A percentile compares a stretch with the other conserved stretches of the same genome.
These are phyloP conservation scores for Gonatopus flavifemur DNA, from an alignment of 1,140 invertebrate genomes.

Conservation along the genomic window DNA sequence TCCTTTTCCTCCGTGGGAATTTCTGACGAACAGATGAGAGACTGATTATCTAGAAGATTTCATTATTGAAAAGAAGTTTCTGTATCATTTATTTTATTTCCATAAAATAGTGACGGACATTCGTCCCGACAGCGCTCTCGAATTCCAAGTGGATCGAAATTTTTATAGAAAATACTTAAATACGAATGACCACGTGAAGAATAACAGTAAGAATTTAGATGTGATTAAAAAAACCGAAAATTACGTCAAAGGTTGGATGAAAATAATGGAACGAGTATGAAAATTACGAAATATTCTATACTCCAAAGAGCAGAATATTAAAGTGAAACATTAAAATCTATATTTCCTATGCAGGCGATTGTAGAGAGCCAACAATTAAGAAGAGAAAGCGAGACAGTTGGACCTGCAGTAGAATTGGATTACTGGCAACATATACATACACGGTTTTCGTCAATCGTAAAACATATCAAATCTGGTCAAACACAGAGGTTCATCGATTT, in stretches of 20 bases:
- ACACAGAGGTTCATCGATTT: conserved; percentile 68
- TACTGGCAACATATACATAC: conserved; percentile 80
- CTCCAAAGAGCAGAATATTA: no score
- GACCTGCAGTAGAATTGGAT: conserved; percentile 76
- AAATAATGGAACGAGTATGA: conserved; percentile 65
- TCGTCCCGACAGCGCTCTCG: conserved; percentile 61
- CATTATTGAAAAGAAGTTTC: no score
- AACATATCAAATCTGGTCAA: conserved; percentile 71
- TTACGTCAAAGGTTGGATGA: conserved; percentile 65
- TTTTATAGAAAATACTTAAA: conserved; percentile 61
- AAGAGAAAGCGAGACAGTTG: conserved; percentile 77
- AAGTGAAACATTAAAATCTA: not conserved
- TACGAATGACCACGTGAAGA: conserved; percentile 54
- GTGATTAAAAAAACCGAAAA: conserved; percentile 61
- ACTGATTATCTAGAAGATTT: no score
- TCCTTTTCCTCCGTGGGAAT: no score
- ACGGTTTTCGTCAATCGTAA: conserved; percentile 77
- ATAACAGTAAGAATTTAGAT: conserved; percentile 55
- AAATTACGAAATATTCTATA: not conserved
- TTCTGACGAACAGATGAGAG: no score
- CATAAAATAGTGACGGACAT: conserved; percentile 64
- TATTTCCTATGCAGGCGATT: conserved; percentile 54
- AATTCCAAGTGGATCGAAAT: conserved; percentile 60
- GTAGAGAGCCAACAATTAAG: conserved; percentile 74
- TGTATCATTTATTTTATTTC: no score